Conservation (phyloP, 2,113 vertebrate species). For the Callopanchax toddi region DNA sequence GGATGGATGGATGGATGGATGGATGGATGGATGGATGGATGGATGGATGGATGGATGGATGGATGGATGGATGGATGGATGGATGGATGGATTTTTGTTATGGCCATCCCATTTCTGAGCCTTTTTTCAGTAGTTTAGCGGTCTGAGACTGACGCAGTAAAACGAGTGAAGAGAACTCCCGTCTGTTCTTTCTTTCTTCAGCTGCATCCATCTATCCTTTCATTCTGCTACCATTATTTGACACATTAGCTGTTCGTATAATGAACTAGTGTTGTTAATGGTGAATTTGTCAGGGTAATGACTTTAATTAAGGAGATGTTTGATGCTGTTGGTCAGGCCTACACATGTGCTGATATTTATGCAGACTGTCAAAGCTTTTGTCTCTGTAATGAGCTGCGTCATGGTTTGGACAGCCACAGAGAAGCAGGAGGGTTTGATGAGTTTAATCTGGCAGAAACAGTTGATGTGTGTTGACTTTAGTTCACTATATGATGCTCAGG, state of each 20-base stretch:
- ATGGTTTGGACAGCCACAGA: neutral
- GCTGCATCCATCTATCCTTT: slow-evolving; percentile 39
- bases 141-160: slow-evolving; percentile 54
- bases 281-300: slow-evolving; percentile 69
- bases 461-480: slow-evolving; percentile 13
- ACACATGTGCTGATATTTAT: slow-evolving; percentile 59
- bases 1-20: too few relatives aligned
- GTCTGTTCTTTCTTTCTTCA: slow-evolving; percentile 51
- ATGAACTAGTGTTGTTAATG: slow-evolving; percentile 73
- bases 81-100: too few relatives aligned
- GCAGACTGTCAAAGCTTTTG: slow-evolving; percentile 61
- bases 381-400: slow-evolving; percentile 53
- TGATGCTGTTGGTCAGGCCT: slow-evolving; percentile 66
- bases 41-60: too few relatives aligned
- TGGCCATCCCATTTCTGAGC: slow-evolving; percentile 13
- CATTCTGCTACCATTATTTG: slow-evolving; percentile 58
- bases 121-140: slow-evolving; percentile 58
- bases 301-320: slow-evolving; percentile 70
- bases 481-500: slow-evolving; percentile 1
- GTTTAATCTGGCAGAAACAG: slow-evolving; percentile 26
- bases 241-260: slow-evolving; percentile 65
- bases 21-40: too few relatives aligned
- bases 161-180: slow-evolving; percentile 42
- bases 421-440: slow-evolving; percentile 20
- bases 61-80: too few relatives aligned